These are phyloP conservation scores for rabbit (Oryctolagus cuniculus) DNA, from an alignment of 2,113 vertebrate species.

Conservation along the genomic window mOryCun1.1 NC_091437.1:63958001-63958500, in stretches of 20 bases:
- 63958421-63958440: too few relatives aligned
- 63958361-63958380: too few relatives aligned
- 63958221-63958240: not conserved
- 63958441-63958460: too few relatives aligned
- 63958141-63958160: not conserved
- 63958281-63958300: not conserved
- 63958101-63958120: not conserved
- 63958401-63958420: too few relatives aligned
- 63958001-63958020: not conserved
- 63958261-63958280: not conserved
- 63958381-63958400: too few relatives aligned
- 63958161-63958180: not conserved
- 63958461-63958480: too few relatives aligned
- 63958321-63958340: too few relatives aligned
- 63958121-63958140: constrained; percentile 51
- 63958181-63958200: not conserved
- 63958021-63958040: not conserved
- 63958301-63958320: not conserved
- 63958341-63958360: too few relatives aligned
- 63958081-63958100: not conserved
- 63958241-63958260: not conserved
- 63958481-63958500: too few relatives aligned
- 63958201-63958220: not conserved
- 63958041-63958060: constrained; percentile 11
- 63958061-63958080: constrained; percentile 43